Evolutionary conservation across 2,113 vertebrate genomes (phyloP), one percentile per base, ranked within the genome.

Genomic region (Corythornis madagascariensis): DNA sequence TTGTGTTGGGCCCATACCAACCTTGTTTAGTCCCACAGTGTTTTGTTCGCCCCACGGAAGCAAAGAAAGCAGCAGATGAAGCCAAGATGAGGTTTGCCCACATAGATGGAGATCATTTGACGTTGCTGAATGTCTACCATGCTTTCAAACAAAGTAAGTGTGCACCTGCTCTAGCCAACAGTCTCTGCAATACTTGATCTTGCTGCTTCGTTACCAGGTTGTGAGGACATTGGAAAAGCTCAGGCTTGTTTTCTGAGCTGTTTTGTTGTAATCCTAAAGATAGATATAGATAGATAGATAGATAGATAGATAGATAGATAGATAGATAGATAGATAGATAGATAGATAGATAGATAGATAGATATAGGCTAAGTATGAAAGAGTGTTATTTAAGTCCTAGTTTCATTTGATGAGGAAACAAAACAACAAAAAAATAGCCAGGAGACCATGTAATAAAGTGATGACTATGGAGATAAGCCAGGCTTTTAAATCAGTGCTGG

Each of bases 11-110:
- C 99, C 99, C 98, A 99, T 99, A 99, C 99, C 99, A 99, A 99
- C 99, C 99, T 99, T 99, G 99, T 99, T 99, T 99, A 99, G 99
- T 99, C 99, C 99, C 99, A 98, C 99, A 99, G 99, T 99, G 99
- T 98, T 99, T 99, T 98, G 99, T 99, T 97, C 98, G 99, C 89
- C 99, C 99, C 96, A 99, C 98, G 97, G 99, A 99, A 98, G 99
- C 99, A 97, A 99, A 98, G 98, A 99, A 99, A 98, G 98, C 98
- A 85, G 99, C 99, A 33, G 99, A 99, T 96, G 99, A 99, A 97
- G 98, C 99, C 98, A 99, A 99, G 98, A 99, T 99, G 99, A 98
- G 99, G 96, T 99, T 99, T 92, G 98, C 99, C 97, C 99, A 99
- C 98, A 99, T 99, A 96, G 99, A 99, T 97, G 99, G 99, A 95